These are phyloP conservation scores for Apodemus sylvaticus DNA, from an alignment of 2,113 vertebrate species.

Conservation along the genomic window DNA sequence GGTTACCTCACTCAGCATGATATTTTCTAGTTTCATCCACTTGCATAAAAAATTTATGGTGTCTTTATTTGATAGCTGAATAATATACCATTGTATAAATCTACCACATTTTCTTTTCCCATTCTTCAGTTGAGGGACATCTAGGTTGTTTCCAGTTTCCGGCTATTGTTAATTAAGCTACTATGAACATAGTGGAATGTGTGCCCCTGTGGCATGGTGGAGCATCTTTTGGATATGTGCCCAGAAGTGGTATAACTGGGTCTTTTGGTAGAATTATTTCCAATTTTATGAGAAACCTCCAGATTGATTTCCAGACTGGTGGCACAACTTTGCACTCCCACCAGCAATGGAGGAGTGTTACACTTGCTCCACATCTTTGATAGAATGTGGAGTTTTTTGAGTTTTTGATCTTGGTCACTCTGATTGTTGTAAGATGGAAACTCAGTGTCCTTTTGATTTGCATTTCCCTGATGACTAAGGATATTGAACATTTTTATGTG, in stretches of 20 bases:
- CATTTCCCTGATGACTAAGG: background rate
- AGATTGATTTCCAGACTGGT: too few relatives aligned
- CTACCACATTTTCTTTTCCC: too few relatives aligned
- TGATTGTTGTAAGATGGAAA: background rate
- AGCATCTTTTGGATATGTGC: background rate
- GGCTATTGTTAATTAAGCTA: background rate
- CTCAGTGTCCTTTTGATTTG: background rate
- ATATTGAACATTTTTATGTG: background rate
- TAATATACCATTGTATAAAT: too few relatives aligned
- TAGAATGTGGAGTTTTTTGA: background rate
- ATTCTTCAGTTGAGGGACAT: background rate
- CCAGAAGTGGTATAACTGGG: background rate
- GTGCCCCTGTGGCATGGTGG: background rate
- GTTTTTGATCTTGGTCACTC: background rate
- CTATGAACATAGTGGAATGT: background rate
- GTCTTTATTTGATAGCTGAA: too few relatives aligned
- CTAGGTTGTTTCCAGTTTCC: background rate
- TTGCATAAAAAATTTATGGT: background rate
- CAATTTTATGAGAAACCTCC: background rate
- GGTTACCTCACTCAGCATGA: too few relatives aligned
- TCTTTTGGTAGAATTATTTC: background rate
- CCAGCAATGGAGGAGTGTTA: too few relatives aligned
- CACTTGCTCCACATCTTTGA: too few relatives aligned
- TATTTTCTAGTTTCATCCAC: background rate
- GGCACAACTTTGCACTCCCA: too few relatives aligned